Evolutionary conservation across 1,140 invertebrate genomes (phyloP), one percentile per base, ranked within the genome.

Genomic region (Drosophila kikkawai): DNA sequence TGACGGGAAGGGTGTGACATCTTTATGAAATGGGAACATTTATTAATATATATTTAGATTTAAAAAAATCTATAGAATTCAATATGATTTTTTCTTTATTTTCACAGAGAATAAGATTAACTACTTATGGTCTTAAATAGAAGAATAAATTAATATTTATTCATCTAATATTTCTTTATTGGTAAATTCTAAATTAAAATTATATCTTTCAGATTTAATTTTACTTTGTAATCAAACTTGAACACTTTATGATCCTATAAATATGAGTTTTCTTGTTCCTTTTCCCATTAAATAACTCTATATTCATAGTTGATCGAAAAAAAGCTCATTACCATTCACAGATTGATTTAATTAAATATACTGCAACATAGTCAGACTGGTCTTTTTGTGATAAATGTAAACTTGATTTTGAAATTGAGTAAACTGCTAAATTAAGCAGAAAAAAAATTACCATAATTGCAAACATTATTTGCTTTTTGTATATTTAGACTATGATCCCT

Each of bases 401-500:
- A 50, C 17, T 32, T 41, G n/a, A 41, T 44, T 17, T 65, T 36
- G 19, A 61, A 42, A 42, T 34, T 17, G 37, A 61, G 39, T 44
- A 61, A 61, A 61, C 37, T 59, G 61, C 17, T 17, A 19, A 41
- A n/a, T 42, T 44, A 9, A 34, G 26, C 39, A 22, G 6, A 26
- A 51, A 51, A 51, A 66, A 66, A 66, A 45, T 45, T 61, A 44
- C 29, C 32, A 64, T 64, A 64, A 47, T 45, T 66, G 22, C 29
- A 9, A 29, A 47, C 29, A 47, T 63, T 57, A 53, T 69, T 51
- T 68, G 64, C 29, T 50, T 32, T 48, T 19, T 51, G 63, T 17
- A 51, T 68, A 68, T 68, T 67, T 50, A 7, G 15, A 48, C 34
- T 34, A 34, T 34, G 34, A 22, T 39, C 34, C 13, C 15, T 42